phyloP scores from a whole-genome alignment of 1,140 invertebrate species.

The Saccostrea glomerata region DNA sequence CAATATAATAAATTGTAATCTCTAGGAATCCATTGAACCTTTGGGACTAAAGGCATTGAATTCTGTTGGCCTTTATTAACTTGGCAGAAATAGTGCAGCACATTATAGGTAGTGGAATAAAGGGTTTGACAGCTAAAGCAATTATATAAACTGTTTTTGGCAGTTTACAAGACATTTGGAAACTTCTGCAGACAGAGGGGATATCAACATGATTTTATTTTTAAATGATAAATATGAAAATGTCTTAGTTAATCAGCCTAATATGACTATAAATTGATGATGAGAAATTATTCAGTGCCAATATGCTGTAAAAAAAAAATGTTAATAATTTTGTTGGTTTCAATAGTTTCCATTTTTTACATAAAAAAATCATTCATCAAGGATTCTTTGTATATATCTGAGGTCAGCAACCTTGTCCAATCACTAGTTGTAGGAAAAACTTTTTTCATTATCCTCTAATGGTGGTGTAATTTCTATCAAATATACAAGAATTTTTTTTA shows the following conservation, averaged over 20 bases:
- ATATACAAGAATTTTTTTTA: no score
- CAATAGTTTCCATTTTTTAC: no score
- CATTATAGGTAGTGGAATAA: neutral
- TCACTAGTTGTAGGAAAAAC: no score
- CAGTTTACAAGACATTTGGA: conserved; percentile 7
- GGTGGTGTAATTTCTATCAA: no score
- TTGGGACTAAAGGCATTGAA: neutral
- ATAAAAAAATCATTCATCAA: no score
- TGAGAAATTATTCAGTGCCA: neutral
- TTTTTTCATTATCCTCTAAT: no score
- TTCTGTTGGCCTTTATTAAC: neutral
- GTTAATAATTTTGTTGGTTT: neutral
- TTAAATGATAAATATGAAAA: neutral
- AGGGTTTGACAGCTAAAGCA: conserved; percentile 9
- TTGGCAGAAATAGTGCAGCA: neutral
- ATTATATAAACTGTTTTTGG: conserved; percentile 22
- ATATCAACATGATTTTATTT: neutral
- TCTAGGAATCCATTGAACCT: neutral
- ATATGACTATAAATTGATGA: neutral
- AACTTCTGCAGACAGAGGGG: neutral
- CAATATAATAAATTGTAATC: neutral
- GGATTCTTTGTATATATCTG: no score
- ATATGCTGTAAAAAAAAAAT: neutral
- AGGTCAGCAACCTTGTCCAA: no score
- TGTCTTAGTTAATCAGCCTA: neutral